Conservation (phyloP, 1,140 invertebrate genomes). For the Drosophila sturtevanti region DNA sequence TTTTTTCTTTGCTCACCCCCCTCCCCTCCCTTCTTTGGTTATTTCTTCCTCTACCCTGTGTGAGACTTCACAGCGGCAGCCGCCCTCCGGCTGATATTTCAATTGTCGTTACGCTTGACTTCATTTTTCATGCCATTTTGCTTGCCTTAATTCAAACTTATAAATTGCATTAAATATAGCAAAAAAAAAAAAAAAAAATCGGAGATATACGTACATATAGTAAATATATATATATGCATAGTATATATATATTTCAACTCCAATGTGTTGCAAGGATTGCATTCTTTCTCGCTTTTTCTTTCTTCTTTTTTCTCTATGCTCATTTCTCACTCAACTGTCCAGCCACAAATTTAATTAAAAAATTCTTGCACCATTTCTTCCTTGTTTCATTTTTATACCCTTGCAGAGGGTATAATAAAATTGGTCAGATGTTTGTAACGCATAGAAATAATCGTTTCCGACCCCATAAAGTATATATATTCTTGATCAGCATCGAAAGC, state of each 20-base stretch:
- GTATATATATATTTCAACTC: conserved; percentile 42
- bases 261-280: conserved; percentile 5
- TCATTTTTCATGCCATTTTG: conserved; percentile 69
- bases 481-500: too few relatives aligned
- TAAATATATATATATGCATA: not conserved
- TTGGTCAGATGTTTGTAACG: too few relatives aligned
- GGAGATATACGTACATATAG: not conserved
- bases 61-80: conserved; percentile 2
- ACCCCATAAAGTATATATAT: too few relatives aligned
- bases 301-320: conserved; percentile 29
- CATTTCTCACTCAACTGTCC: conserved; percentile 77
- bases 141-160: conserved; percentile 58
- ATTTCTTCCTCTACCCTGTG: not conserved
- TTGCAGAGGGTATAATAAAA: too few relatives aligned
- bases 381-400: too few relatives aligned
- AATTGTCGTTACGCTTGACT: conserved; percentile 68
- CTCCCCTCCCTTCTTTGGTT: not conserved
- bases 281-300: conserved; percentile 22
- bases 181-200: conserved; percentile 4
- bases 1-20: conserved; percentile 45
- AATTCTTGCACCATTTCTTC: conserved; percentile 72
- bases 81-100: conserved; percentile 53
- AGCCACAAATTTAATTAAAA: conserved; percentile 78
- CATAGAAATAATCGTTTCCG: too few relatives aligned
- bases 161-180: conserved; percentile 71